phyloP scores from a whole-genome alignment of 1,140 invertebrate genomes.

The Ceratosolen solmsi region DNA sequence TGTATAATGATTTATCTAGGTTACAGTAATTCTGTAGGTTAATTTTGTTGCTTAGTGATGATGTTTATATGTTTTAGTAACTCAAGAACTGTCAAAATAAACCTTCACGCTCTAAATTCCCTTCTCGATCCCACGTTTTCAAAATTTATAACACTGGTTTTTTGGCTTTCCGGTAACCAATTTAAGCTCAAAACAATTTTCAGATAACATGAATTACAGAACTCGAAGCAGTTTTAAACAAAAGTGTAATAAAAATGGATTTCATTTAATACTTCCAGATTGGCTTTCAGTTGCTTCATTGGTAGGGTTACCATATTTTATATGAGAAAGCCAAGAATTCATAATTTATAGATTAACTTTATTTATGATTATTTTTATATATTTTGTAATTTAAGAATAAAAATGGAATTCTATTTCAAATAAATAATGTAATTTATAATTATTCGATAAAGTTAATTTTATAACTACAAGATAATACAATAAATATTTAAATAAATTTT shows the following conservation, averaged over 20 bases:
- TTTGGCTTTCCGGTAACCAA: conserved; percentile 27
- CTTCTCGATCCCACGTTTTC: background rate
- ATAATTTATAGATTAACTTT: conserved; percentile 9
- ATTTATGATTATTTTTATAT: no score
- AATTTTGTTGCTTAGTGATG: conserved; percentile 41
- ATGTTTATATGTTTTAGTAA: conserved; percentile 35
- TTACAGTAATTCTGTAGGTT: background rate
- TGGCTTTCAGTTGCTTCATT: conserved; percentile 46
- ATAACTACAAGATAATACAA: no score
- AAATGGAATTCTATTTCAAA: no score
- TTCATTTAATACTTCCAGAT: conserved; percentile 30
- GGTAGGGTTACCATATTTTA: conserved; percentile 31
- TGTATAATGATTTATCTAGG: background rate
- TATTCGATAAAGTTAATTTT: no score
- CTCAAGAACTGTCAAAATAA: conserved; percentile 36
- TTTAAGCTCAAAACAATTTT: conserved; percentile 9
- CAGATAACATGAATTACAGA: conserved; percentile 35
- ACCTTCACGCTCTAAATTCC: conserved; percentile 10
- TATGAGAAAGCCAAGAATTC: background rate
- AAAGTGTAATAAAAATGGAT: conserved; percentile 43
- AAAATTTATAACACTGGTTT: conserved; percentile 42
- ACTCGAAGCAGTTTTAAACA: conserved; percentile 34
- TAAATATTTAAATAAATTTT: no score
- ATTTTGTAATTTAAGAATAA: no score
- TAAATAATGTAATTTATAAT: no score